Evolutionary conservation across 2,888 invertebrate genomes (phyloP), one percentile per base, ranked within the genome.

Genomic region (Brachyptera risi): DNA sequence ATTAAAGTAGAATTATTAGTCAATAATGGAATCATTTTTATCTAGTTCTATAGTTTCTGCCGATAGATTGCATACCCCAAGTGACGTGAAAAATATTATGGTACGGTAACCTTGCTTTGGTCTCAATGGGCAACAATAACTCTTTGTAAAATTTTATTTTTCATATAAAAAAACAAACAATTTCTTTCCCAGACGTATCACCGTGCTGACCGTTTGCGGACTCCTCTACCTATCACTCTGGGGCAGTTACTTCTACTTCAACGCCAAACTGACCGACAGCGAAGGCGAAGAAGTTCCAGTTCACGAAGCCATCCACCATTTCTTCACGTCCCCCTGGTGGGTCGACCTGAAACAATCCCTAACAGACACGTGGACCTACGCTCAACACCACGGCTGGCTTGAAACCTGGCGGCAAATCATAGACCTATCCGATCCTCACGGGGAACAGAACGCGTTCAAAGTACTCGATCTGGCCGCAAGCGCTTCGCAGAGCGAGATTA

Each of bases 281-380:
- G 86, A 90, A 63, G 95, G 94, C 0, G 92, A 95, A 65, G 88
- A 90, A 71, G 86, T 95, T 13, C 92, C 91, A 31, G 79, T 96
- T 1, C 87, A 91, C 63, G 95, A 95, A 72, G 95, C 95, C 0
- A 68, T 96, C 0, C 84, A 87, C 68, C 92, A 96, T 73, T 92
- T 97, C 75, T 86, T 95, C 68, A 92, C 90, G 3, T 92, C 92
- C 2, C 92, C 92, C 62, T 80, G 85, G 76, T 93, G 92, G 91
- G 79, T 85, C n/a, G 90, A 93, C 69, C 79, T 92, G 31, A 84
- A 87, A 69, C 85, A 87, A 70, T 83, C 84, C 4, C 71, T 95
- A 0, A 74, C 80, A 15, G 88, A 90, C 61, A 84, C 90, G 0
- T 93, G 89, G 77, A 80, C 81, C 54, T 90, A 87, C 71, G 90